Evolutionary conservation across 2,797 vertebrate genomes (phyloP), one percentile per base, ranked within the genome.

Genomic region (Channallabes apus): DNA sequence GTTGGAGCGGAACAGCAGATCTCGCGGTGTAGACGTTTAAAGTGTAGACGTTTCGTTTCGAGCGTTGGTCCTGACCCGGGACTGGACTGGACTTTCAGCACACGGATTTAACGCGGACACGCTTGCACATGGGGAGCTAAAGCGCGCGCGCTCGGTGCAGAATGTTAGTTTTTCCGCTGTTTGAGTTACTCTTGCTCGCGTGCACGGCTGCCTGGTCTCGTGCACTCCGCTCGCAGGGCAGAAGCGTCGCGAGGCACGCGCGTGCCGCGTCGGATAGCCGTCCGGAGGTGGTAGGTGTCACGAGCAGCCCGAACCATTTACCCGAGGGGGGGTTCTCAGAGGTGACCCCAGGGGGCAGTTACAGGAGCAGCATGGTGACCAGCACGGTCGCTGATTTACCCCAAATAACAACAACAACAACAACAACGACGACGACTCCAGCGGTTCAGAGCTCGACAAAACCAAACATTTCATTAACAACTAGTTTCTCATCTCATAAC

Each of bases 151-250:
- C 83, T 58, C 76, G 62, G 69, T 65, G 62, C 83, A 86, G 76
- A 84, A 88, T 90, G 89, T 78, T 84, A 86, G 75, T 85, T 46
- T 75, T 87, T 58, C 79, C 86, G 81, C 71, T 88, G 76, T 79
- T 85, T 77, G 76, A 89, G 89, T 88, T 90, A 35, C 41, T 89
- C 68, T 84, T 90, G 86, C 80, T 88, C 61, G 80, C 76, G 69
- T 83, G 86, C 65, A 68, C 87, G 83, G 84, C 84, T 82, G 83
- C 65, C 65, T 81, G 75, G 83, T 80, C 71, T 82, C 80, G 61
- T 65, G 76, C 65, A 20, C 32, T 62, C 61, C 46, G 46, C 77
- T 17, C 67, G 22, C 38, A 72, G 80, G 71, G 81, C 54, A 79
- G 72, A 29, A 84, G 54, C 64, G 84, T 68, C 80, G 83, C 46